A percentile compares a stretch with the other conserved stretches of the same genome.
phyloP scores from a whole-genome alignment of 2,888 invertebrate species.

The Leptopilina drosophilae region DNA sequence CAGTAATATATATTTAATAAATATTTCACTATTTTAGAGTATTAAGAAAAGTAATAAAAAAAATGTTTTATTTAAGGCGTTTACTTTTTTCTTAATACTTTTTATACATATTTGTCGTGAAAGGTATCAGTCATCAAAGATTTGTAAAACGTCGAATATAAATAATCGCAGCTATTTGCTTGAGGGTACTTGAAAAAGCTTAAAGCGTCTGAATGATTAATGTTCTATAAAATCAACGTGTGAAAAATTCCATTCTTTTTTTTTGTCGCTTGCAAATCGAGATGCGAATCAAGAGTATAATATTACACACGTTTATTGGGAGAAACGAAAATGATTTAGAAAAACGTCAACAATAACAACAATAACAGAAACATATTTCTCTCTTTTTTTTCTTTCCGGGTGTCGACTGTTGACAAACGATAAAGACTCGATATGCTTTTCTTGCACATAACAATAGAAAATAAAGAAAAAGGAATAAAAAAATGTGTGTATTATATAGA shows the following conservation, averaged over 20 bases:
- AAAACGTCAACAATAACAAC: constrained; percentile 11
- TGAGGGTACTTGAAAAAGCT: constrained; percentile 1
- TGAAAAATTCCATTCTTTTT: constrained; percentile 16
- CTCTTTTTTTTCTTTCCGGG: constrained; percentile 16
- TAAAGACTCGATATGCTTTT: constrained; percentile 16
- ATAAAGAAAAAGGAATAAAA: constrained; percentile 8
- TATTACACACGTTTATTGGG: background rate
- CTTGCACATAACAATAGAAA: constrained; percentile 1
- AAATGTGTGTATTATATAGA: background rate
- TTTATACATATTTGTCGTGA: too few relatives aligned
- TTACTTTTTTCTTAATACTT: too few relatives aligned
- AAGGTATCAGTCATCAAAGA: background rate
- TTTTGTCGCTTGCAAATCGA: constrained; percentile 16
- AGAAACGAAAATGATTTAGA: constrained; percentile 6
- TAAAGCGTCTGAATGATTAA: constrained; percentile 31
- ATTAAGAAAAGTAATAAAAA: too few relatives aligned
- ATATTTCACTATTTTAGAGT: too few relatives aligned
- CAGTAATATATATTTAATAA: too few relatives aligned
- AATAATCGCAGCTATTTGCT: constrained; percentile 15
- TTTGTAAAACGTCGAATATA: constrained; percentile 10
- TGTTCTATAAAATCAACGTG: background rate
- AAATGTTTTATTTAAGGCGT: too few relatives aligned
- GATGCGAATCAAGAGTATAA: constrained; percentile 15
- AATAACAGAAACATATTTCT: constrained; percentile 11
- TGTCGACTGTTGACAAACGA: constrained; percentile 7